These are phyloP conservation scores for Epinephelus awoara DNA, from an alignment of 2,797 vertebrate species.

Conservation along the genomic window DNA sequence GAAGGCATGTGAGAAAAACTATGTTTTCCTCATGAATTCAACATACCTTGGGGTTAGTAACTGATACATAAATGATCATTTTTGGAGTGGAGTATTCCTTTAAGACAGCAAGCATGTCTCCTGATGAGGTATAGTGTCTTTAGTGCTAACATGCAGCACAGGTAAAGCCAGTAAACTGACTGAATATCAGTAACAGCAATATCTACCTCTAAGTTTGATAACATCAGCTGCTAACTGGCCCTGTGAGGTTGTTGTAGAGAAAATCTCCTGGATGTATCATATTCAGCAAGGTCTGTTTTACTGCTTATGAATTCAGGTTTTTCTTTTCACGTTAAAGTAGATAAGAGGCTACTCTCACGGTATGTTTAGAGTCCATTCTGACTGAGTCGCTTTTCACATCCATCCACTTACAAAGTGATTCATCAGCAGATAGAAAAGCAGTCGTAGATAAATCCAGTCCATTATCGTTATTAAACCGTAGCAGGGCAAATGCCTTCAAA, in stretches of 20 bases:
- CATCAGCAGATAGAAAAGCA: conserved; percentile 50
- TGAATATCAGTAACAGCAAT: background rate
- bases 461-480: conserved; percentile 68
- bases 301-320: background rate
- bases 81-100: no score
- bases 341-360: conserved; percentile 2
- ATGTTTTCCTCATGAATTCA: no score
- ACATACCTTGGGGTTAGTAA: no score
- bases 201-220: background rate
- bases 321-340: background rate
- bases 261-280: background rate
- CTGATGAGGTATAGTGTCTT: background rate
- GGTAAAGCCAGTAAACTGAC: background rate
- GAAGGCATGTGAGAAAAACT: no score
- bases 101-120: background rate
- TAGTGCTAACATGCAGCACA: background rate
- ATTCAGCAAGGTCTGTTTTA: background rate
- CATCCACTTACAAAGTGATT: conserved; percentile 48
- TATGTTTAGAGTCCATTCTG: background rate
- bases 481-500: conserved; percentile 34
- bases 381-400: conserved; percentile 36
- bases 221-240: no score
- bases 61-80: no score
- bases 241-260: background rate
- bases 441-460: conserved; percentile 60